A percentile compares a stretch with the other conserved stretches of the same genome.
These are phyloP conservation scores for Brachystomella parvula DNA, from an alignment of 1,140 invertebrate genomes.

Conservation along the genomic window DNA sequence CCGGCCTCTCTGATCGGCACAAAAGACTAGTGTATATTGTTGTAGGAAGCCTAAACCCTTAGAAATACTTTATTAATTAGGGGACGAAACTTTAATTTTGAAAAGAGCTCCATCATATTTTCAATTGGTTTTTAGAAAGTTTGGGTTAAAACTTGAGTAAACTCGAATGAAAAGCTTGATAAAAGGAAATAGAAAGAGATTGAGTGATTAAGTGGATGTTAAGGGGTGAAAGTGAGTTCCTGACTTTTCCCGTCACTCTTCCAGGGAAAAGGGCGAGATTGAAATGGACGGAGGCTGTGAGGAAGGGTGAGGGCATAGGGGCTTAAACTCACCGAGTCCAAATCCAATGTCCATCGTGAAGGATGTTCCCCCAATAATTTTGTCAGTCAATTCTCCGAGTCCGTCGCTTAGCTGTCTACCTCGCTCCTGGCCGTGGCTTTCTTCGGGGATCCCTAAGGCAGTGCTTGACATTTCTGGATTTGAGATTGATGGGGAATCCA, in stretches of 20 bases:
- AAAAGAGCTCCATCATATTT: too few relatives aligned
- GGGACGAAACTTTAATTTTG: too few relatives aligned
- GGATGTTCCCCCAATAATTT: constrained; percentile 31
- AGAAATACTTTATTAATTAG: too few relatives aligned
- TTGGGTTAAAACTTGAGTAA: too few relatives aligned
- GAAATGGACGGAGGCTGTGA: background rate
- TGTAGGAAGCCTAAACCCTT: too few relatives aligned
- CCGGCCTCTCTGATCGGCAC: too few relatives aligned
- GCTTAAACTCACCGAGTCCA: constrained; percentile 27
- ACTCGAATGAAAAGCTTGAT: too few relatives aligned
- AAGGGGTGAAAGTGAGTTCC: background rate
- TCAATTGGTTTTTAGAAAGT: too few relatives aligned
- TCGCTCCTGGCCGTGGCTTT: background rate
- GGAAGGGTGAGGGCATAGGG: background rate
- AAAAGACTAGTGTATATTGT: too few relatives aligned
- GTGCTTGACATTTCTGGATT: background rate
- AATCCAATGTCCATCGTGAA: constrained; percentile 38
- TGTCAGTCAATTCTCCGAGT: constrained; percentile 34
- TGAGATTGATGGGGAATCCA: background rate
- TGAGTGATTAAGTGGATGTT: too few relatives aligned
- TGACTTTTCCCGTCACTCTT: background rate
- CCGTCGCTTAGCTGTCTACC: constrained; percentile 13
- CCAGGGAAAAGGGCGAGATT: background rate
- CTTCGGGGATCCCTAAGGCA: background rate
- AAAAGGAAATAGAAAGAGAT: too few relatives aligned